Evolutionary conservation across 2,888 invertebrate species (phyloP), one percentile per base, ranked within the genome.

Genomic region (Tetrapedia diversipes): DNA sequence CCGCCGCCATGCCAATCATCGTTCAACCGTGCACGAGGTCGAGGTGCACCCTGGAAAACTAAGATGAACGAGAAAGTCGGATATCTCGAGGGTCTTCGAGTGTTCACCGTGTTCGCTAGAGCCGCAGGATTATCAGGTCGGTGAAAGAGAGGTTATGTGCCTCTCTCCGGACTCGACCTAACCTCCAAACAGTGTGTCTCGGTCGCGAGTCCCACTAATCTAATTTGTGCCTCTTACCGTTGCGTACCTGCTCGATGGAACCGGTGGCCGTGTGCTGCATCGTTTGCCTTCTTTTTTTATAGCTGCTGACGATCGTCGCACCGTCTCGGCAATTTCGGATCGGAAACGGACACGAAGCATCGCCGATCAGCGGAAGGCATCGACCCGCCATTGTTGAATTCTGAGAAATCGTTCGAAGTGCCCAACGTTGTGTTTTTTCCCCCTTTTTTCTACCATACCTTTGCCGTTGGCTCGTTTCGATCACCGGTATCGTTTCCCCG

Each of bases 201-300:
- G 72, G 79, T 60, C 79, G 77, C 74, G 81, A 83, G 83, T 68
- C 82, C 83, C 80, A 83, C 82, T 84, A 74, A 84, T 83, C 83
- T 74, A 82, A 83, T 84, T 78, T 63, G 66, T 71, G 61, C 51
- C 65, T 51, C 60, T 79, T 74, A 53, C 69, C 71, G 29, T 43
- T 47, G 79, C 54, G 69, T 51, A n/a, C n/a, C n/a, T n/a, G n/a
- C 43, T 47, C 57, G 53, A 51, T 65, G 67, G 37, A 79, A 59
- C 27, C 54, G 76, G n/a, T n/a, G 41, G 41, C 49, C 45, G 29
- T 59, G 32, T n/a, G 57, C 54, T 14, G 22, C 22, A 24, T 2
- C 34, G 10, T 53, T 37, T 43, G 16, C 34, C 32, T 45, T 41
- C 19, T 41, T 39, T 39, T 63, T 56, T 49, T 49, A 16, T 4